Conservation (phyloP, 2,113 vertebrate genomes). For the Lynx canadensis region DNA sequence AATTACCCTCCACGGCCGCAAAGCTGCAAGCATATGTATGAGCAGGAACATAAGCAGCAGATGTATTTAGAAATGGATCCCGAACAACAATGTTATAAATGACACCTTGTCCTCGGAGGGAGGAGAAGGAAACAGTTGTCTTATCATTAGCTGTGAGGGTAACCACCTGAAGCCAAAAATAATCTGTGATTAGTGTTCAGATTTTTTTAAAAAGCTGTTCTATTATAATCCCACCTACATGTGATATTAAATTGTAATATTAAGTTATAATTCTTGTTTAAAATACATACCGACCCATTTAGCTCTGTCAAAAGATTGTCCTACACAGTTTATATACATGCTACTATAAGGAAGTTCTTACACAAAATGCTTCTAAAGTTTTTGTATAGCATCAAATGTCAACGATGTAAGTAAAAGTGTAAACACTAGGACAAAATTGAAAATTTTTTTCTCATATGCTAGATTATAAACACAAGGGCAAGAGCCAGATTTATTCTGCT, state of each 20-base stretch:
- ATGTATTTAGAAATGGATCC: constrained; percentile 92
- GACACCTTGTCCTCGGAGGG: constrained; percentile 93
- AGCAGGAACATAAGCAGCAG: constrained; percentile 92
- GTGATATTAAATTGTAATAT: neutral
- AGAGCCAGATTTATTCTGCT: neutral
- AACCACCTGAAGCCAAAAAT: constrained; percentile 85
- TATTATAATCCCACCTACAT: neutral
- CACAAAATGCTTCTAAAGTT: neutral
- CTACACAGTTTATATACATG: neutral
- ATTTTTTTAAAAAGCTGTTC: neutral
- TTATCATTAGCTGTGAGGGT: constrained; percentile 87
- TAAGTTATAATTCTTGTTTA: neutral
- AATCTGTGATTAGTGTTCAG: neutral
- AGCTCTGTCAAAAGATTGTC: neutral
- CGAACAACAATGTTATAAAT: constrained; percentile 94
- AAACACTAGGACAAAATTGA: neutral
- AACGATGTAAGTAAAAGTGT: neutral
- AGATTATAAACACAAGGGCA: neutral
- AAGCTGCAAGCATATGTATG: constrained; percentile 96
- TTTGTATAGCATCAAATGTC: neutral
- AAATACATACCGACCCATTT: neutral
- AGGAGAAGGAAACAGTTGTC: constrained; percentile 88
- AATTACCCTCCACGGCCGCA: constrained; percentile 85
- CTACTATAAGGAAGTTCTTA: neutral
- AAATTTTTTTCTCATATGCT: neutral